phyloP scores from a whole-genome alignment of 2,113 vertebrate species.

The Steatornis caripensis region DNA sequence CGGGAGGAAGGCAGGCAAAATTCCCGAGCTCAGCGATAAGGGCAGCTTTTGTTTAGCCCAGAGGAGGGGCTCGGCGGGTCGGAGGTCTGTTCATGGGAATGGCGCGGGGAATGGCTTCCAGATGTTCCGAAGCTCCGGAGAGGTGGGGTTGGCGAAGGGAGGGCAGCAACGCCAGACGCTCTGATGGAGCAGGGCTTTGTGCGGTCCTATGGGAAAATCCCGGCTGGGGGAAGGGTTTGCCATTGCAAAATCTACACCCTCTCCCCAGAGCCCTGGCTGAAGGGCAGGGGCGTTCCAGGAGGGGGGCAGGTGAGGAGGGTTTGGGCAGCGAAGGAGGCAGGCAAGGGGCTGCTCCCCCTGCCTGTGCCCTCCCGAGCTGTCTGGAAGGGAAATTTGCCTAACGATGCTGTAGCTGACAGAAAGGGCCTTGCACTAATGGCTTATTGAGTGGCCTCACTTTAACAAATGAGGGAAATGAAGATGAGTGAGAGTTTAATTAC shows the following conservation, averaged over 20 bases:
- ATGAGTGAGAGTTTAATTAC: conserved; percentile 59
- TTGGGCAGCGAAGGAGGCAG: neutral
- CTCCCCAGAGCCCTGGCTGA: neutral
- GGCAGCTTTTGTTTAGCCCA: neutral
- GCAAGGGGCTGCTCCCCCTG: neutral
- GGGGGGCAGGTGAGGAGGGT: neutral
- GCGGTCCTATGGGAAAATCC: neutral
- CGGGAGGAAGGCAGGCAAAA: neutral
- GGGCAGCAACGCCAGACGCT: neutral
- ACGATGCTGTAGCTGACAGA: neutral
- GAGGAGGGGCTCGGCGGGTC: neutral
- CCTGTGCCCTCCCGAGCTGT: neutral
- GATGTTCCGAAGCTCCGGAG: neutral
- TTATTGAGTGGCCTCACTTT: conserved; percentile 47
- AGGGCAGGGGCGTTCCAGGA: neutral
- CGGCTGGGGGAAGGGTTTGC: neutral
- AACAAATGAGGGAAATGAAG: conserved; percentile 45
- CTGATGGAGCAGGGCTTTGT: neutral
- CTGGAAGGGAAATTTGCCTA: neutral
- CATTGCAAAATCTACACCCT: neutral
- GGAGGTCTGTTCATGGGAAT: neutral
- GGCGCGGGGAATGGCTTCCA: conserved; percentile 11
- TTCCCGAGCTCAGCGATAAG: neutral
- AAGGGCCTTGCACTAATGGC: conserved; percentile 5
- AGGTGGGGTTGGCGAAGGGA: neutral